A percentile compares a stretch with the other conserved stretches of the same genome.
Conservation (phyloP, 1,140 invertebrate genomes). For the Dendroctonus ponderosae region DNA sequence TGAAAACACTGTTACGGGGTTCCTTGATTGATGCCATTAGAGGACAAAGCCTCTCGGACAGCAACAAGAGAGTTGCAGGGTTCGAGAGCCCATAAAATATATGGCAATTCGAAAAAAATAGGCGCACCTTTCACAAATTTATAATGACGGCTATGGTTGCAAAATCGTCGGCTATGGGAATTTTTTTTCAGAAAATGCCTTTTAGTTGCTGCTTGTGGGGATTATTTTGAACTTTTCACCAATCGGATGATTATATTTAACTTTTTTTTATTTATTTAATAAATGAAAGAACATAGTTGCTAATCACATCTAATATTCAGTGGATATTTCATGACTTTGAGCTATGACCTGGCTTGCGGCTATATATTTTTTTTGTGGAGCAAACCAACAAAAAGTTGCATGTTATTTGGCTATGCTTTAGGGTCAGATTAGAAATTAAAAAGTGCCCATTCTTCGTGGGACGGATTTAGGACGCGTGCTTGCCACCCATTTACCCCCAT, state of each 20-base stretch:
- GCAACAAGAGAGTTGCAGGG: background rate
- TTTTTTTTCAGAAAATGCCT: no score
- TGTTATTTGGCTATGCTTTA: no score
- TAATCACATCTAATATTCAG: no score
- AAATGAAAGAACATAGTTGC: no score
- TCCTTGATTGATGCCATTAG: conserved; percentile 16
- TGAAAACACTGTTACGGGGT: conserved; percentile 5
- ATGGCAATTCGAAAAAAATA: conserved; percentile 1
- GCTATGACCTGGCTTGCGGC: no score
- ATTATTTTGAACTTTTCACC: no score
- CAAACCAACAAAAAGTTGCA: no score
- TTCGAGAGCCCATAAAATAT: background rate
- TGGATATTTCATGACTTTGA: no score
- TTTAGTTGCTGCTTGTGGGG: no score
- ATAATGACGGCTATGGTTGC: background rate
- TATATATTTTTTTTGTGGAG: no score
- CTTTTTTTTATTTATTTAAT: no score
- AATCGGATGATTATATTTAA: no score
- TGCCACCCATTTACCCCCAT: conserved; percentile 31
- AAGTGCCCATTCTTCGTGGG: background rate
- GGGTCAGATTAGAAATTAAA: background rate
- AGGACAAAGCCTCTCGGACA: conserved; percentile 9
- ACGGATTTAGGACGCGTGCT: conserved; percentile 15
- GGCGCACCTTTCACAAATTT: background rate
- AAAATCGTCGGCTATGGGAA: background rate